phyloP scores from a whole-genome alignment of 37 sponge, comb jelly and placozoan species.

The Agelas oroides region DNA sequence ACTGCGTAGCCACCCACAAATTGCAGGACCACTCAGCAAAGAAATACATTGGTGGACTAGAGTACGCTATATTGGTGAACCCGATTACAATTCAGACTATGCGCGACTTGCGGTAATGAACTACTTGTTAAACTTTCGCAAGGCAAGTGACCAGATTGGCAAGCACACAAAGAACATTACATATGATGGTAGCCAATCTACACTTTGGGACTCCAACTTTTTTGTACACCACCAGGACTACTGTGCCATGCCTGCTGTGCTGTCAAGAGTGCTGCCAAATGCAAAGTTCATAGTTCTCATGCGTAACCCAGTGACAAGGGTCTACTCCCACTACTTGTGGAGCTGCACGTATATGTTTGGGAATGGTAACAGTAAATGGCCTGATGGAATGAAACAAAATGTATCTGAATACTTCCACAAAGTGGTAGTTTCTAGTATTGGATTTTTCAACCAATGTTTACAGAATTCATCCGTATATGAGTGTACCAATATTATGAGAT shows the following conservation, averaged over 20 bases:
- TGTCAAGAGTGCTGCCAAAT: slow-evolving; percentile 15
- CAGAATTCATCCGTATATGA: background rate
- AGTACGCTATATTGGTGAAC: background rate
- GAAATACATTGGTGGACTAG: slow-evolving; percentile 44
- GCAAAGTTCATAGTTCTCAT: slow-evolving; percentile 47
- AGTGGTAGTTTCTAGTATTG: background rate
- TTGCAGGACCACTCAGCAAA: slow-evolving; percentile 6
- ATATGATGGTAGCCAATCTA: slow-evolving; percentile 27
- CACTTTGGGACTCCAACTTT: slow-evolving; percentile 8
- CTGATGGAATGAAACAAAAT: background rate
- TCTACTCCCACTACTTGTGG: slow-evolving; percentile 32
- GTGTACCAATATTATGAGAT: background rate
- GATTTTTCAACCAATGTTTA: background rate
- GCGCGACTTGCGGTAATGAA: background rate
- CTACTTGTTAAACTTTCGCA: slow-evolving; percentile 1
- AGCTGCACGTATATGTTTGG: background rate
- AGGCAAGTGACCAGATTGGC: background rate
- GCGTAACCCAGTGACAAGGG: slow-evolving; percentile 19
- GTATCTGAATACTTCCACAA: slow-evolving; percentile 1
- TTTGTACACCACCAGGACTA: background rate
- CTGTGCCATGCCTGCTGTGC: slow-evolving; percentile 21
- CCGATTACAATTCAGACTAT: background rate
- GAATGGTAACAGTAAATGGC: background rate
- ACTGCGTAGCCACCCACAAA: slow-evolving; percentile 1
- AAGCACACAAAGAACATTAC: background rate